Evolutionary conservation across 2,113 vertebrate species (phyloP).

Genomic region (Gobio gobio): DNA sequence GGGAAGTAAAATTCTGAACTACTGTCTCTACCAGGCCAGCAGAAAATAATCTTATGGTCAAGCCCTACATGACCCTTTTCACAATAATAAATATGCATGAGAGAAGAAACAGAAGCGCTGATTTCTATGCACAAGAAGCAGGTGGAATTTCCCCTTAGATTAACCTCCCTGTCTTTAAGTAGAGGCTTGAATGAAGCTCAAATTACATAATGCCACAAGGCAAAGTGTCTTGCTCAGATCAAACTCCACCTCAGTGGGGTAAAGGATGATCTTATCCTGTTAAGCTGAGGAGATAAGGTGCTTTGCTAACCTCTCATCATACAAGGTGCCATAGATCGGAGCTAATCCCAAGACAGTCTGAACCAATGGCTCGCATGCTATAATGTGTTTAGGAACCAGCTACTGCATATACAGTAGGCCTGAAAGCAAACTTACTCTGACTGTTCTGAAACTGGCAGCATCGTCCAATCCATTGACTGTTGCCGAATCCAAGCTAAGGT

Average conservation of each 20-base stretch:
- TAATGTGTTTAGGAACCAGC: neutral
- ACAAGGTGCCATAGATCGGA: neutral
- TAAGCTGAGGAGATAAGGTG: slow-evolving; percentile 11
- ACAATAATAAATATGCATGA: neutral
- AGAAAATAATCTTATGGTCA: neutral
- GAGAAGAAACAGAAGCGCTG: neutral
- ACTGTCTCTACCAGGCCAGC: neutral
- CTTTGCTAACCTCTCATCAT: slow-evolving; percentile 23
- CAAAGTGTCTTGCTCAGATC: neutral
- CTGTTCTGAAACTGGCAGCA: slow-evolving; percentile 91
- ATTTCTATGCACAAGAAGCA: neutral
- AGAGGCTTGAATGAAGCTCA: neutral
- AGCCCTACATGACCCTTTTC: neutral
- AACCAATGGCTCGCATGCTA: slow-evolving; percentile 7
- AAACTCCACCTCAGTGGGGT: slow-evolving; percentile 13
- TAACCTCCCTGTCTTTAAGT: neutral
- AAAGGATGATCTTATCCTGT: slow-evolving; percentile 37
- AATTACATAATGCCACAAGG: slow-evolving; percentile 13
- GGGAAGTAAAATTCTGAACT: neutral
- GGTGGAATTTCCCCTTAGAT: neutral
- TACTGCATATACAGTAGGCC: neutral
- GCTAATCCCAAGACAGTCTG: neutral
- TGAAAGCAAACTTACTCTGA: slow-evolving; percentile 79
- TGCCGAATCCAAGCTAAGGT: slow-evolving; percentile 93
- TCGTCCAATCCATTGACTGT: slow-evolving; percentile 91